A percentile compares a stretch with the other conserved stretches of the same genome.
Evolutionary conservation across 2,888 invertebrate genomes (phyloP).

Genomic region (Atethmia centrago): DNA sequence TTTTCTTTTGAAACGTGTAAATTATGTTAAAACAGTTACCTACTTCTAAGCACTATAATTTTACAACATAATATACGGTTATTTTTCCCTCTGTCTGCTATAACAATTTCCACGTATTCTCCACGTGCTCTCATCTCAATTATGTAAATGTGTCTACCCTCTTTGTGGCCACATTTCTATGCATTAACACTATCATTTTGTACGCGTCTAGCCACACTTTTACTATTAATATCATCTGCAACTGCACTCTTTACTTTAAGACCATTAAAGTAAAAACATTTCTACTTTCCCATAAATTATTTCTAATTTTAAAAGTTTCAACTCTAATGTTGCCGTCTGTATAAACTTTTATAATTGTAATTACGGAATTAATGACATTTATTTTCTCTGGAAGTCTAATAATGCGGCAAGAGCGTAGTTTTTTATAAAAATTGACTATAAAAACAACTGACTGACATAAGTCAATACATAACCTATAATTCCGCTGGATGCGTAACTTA

Average conservation of each 20-base stretch:
- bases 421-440: too few relatives aligned
- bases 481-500: not conserved
- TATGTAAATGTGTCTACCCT: constrained; percentile 39
- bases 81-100: not conserved
- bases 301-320: not conserved
- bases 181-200: constrained; percentile 42
- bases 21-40: not conserved
- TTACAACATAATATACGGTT: not conserved
- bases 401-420: not conserved
- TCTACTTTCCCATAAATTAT: not conserved
- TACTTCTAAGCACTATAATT: not conserved
- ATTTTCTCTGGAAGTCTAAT: not conserved
- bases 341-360: not conserved
- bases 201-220: constrained; percentile 6
- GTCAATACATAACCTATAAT: not conserved
- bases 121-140: constrained; percentile 42
- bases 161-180: constrained; percentile 44
- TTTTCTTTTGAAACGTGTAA: not conserved
- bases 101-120: constrained; percentile 29
- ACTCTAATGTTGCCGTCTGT: too few relatives aligned
- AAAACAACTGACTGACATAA: too few relatives aligned
- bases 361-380: not conserved
- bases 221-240: constrained; percentile 29
- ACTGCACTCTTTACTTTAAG: constrained; percentile 29
- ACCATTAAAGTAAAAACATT: constrained; percentile 23